These are phyloP conservation scores for Lasiommata megera DNA, from an alignment of 2,888 invertebrate species.

Conservation along the genomic window DNA sequence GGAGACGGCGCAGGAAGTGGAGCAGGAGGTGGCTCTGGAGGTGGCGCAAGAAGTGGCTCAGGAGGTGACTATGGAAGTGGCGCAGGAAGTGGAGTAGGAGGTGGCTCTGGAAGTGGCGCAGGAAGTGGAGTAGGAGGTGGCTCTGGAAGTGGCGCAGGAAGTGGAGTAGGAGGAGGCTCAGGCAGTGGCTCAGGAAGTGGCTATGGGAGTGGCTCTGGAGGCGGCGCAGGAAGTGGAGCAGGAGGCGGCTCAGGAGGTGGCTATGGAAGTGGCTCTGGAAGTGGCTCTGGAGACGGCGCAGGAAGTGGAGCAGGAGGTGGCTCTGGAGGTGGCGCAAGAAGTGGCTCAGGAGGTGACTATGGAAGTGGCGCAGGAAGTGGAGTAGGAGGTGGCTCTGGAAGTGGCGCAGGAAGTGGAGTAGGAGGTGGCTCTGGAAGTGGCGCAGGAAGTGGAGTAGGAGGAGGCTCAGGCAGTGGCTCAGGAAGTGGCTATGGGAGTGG, in stretches of 20 bases:
- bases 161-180: neutral
- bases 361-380: neutral
- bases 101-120: neutral
- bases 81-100: neutral
- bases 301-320: neutral
- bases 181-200: neutral
- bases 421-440: neutral
- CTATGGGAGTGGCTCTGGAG: neutral
- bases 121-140: neutral
- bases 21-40: neutral
- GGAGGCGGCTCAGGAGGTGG: neutral
- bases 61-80: neutral
- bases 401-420: neutral
- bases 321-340: neutral
- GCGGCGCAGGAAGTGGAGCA: neutral
- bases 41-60: too few species aligned
- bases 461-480: neutral
- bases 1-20: neutral
- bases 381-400: neutral
- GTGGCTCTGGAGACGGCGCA: neutral
- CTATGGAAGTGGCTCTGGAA: neutral
- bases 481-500: neutral
- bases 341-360: neutral
- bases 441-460: too few species aligned
- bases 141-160: neutral